Base-by-base conservation (phyloP, 2,797 vertebrate genomes). In the Eulemur rubriventer region DNA sequence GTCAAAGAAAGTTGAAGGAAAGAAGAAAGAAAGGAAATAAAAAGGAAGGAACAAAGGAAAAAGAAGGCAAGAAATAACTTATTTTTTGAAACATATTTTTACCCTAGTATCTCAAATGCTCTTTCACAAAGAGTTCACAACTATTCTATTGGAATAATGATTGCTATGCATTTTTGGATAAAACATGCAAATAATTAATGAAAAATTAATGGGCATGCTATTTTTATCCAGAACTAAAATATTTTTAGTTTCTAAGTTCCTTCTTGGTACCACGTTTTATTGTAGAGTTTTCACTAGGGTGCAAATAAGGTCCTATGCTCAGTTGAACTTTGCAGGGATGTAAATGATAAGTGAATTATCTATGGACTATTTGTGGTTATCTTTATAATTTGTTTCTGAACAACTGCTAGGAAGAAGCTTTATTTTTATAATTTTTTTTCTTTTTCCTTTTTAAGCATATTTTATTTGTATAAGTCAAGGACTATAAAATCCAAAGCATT, bases 401-500 rank as follows among this genome's bases (percentile, higher is more conserved):
- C 8, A 96, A 86, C 11, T 90, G 1, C 8, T 72, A 72, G 26
- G 1, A 52, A 72, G 87, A 69, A 65, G 11, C 0, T 38, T 94
- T 76, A 83, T 72, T 80, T 95, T 82, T 91, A 70, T 72, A 91
- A 41, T 63, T 79, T 81, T 2, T 52, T 73, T 9, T 57, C 50
- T 89, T 82, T 92, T 80, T 87, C 20, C 11, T 78, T 76, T 90
- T 84, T 65, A 82, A 92, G n/a, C 17, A 43, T 91, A 75, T 81
- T 89, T 93, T 93, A 82, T 96, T 87, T 94, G 70, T 94, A 59
- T 86, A 33, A 67, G 8, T 3, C 4, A 43, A 88, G 20, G 11
- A 59, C 48, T 79, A 70, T 91, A 96, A 88, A 95, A 82, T 2
- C 33, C 57, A 96, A 93, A 79, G n/a, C 17, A 96, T 59, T 94